Base-by-base conservation (phyloP, 1,140 invertebrate species). In the Ostrea denselamellosa region DNA sequence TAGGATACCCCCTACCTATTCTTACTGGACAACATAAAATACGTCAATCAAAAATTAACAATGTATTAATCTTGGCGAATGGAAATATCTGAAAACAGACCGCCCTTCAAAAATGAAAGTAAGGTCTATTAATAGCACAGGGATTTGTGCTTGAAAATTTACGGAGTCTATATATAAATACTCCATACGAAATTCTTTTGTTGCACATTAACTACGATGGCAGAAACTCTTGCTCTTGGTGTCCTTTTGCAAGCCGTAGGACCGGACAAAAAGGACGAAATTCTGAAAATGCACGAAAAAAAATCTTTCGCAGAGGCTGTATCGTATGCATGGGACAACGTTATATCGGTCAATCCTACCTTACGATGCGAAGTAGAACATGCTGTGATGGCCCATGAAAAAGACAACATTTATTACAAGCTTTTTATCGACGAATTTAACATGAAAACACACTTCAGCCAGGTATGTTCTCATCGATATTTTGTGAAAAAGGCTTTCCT, bases 361-460 rank as follows among this genome's bases (percentile, higher is more conserved):
- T 28, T 65, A 77, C 22, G 17, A 8, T 22, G 56, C 54, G 89
- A 53, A 0, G 56, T 56, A 44, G 86, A 87, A 52, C 54, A 83
- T 3, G 65, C 85, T n/a, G 82, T 54, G 12, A 44, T 19, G 28
- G 51, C 53, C 0, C 8, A 53, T 1, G 62, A 87, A 17, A 85
- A 19, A 8, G 68, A 88, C 2, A 88, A 82, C 52, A 85, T 65
- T 8, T 86, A 85, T 52, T 90, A 88, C 52, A 81, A 88, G 85
- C 85, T 90, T n/a, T 88, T 90, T 34, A 28, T 77, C 22, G 83
- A 87, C 25, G 51, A 68, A n/a, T 90, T 77, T 53, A 82, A 87
- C n/a, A 88, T 90, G n/a, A 86, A 86, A 58, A 25, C 28, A 62
- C 89, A 90, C 86, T 90, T 84, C 77, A 81, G 62, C 44, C 87